A percentile compares a stretch with the other conserved stretches of the same genome.
phyloP scores from a whole-genome alignment of 2,888 invertebrate genomes.

The Netelia melanura region DNA sequence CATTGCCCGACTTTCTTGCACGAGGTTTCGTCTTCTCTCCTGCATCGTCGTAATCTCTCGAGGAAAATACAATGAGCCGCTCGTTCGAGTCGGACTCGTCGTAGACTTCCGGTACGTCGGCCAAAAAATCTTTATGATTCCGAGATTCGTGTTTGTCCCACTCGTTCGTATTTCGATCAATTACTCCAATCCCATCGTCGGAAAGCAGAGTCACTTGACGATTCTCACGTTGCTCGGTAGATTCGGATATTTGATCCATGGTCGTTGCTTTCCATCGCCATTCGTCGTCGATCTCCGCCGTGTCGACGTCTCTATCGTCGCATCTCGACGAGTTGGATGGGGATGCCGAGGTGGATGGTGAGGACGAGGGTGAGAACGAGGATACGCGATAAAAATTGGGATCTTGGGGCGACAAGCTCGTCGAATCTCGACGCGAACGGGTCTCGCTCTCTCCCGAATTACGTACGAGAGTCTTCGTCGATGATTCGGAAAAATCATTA shows the following conservation, averaged over 20 bases:
- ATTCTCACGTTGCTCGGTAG: neutral
- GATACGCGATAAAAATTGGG: slow-evolving; percentile 43
- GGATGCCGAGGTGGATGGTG: slow-evolving; percentile 60
- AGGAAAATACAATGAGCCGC: slow-evolving; percentile 40
- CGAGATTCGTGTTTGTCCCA: neutral
- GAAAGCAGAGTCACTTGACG: neutral
- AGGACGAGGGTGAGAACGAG: slow-evolving; percentile 58
- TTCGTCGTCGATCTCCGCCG: slow-evolving; percentile 62
- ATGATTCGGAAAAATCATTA: slow-evolving; percentile 21
- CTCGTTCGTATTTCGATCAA: neutral
- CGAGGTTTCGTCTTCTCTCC: neutral
- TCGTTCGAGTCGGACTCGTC: slow-evolving; percentile 42
- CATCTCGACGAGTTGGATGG: slow-evolving; percentile 71
- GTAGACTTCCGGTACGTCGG: neutral
- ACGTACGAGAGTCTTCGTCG: slow-evolving; percentile 4
- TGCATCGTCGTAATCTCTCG: neutral
- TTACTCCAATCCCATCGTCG: neutral
- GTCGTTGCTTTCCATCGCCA: slow-evolving; percentile 62
- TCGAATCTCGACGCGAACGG: slow-evolving; percentile 36
- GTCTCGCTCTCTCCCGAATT: slow-evolving; percentile 1
- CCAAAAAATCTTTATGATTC: slow-evolving; percentile 24
- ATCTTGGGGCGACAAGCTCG: slow-evolving; percentile 41
- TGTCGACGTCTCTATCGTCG: slow-evolving; percentile 57
- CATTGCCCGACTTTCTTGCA: slow-evolving; percentile 23
- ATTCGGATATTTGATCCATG: slow-evolving; percentile 10